Evolutionary conservation across 2,888 invertebrate genomes (phyloP).

Genomic region (Campaea margaritaria): DNA sequence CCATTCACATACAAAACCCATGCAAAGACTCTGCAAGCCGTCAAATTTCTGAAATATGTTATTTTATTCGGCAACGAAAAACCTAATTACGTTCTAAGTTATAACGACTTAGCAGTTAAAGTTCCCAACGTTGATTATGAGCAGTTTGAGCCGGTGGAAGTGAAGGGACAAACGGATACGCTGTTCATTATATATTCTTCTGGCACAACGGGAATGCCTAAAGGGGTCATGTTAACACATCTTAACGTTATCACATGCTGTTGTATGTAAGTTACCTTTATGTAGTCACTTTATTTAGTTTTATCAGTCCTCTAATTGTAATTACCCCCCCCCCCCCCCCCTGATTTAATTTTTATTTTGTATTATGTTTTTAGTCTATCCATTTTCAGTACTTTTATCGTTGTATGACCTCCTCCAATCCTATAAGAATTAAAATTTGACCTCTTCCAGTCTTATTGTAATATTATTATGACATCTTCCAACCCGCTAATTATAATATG

Average conservation of each 20-base stretch:
- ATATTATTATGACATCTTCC: no score
- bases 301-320: no score
- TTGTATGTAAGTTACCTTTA: conserved; percentile 63
- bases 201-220: conserved; percentile 73
- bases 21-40: conserved; percentile 46
- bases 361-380: no score
- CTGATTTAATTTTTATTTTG: no score
- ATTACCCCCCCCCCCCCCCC: no score
- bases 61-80: conserved; percentile 61
- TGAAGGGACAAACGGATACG: conserved; percentile 59
- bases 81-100: conserved; percentile 47
- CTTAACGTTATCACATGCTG: conserved; percentile 55
- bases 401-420: no score
- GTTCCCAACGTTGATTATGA: conserved; percentile 54
- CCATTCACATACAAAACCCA: conserved; percentile 57
- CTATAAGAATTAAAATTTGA: no score
- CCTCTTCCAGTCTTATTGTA: no score
- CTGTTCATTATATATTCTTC: conserved; percentile 70
- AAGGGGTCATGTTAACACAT: conserved; percentile 73
- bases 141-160: conserved; percentile 58
- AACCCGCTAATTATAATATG: background rate
- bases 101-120: conserved; percentile 54
- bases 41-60: conserved; percentile 52
- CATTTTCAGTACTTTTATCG: no score
- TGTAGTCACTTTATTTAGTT: no score